Percentiles rank a stretch among this genome's conserved stretches.
Evolutionary conservation across 2,113 vertebrate species (phyloP).

Genomic region (Mastomys coucha): DNA sequence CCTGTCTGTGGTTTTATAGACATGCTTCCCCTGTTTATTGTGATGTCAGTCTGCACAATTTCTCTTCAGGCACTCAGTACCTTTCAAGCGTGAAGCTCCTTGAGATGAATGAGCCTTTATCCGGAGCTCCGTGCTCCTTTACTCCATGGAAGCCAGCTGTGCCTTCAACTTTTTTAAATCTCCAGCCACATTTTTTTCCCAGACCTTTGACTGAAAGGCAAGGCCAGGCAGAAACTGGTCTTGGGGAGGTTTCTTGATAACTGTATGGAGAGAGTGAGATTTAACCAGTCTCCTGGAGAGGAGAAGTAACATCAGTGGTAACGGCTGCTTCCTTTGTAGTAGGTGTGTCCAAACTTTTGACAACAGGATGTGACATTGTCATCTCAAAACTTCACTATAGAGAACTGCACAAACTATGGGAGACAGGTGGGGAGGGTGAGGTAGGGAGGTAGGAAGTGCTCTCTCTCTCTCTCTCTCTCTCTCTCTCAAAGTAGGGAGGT

Average conservation of each 20-base stretch:
- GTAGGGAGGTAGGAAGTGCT: neutral
- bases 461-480: neutral
- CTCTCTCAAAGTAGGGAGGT: too few relatives aligned
- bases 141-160: slow-evolving; percentile 36
- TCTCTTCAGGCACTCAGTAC: slow-evolving; percentile 47
- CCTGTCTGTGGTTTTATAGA: slow-evolving; percentile 67
- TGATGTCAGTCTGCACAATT: slow-evolving; percentile 68
- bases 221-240: slow-evolving; percentile 32
- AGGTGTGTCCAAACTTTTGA: neutral
- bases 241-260: accelerated
- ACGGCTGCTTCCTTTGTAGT: neutral
- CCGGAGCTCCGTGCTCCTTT: neutral
- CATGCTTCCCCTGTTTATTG: slow-evolving; percentile 64
- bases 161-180: slow-evolving; percentile 60
- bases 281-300: neutral
- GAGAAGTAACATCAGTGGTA: neutral
- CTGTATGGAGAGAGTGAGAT: neutral
- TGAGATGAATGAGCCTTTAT: slow-evolving; percentile 67
- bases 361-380: neutral
- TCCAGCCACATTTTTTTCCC: slow-evolving; percentile 36
- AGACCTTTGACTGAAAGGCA: slow-evolving; percentile 54
- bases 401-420: neutral
- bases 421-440: too few relatives aligned
- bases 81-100: slow-evolving; percentile 70
- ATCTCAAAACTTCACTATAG: neutral